Evolutionary conservation across 2,888 invertebrate genomes (phyloP).

Genomic region (Caenorhabditis panamensis): DNA sequence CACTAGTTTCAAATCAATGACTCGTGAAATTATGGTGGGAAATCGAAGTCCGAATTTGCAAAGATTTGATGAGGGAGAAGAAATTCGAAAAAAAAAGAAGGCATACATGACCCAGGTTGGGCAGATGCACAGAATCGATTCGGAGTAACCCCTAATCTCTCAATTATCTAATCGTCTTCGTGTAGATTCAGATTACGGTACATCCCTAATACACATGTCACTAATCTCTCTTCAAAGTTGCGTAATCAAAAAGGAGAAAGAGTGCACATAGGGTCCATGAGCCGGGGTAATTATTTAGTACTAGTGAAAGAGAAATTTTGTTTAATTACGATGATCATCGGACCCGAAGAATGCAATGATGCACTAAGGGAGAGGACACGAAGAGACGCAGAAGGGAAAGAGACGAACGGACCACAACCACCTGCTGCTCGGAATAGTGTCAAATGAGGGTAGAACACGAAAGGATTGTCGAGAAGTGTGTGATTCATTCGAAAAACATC

Average conservation of each 20-base stretch:
- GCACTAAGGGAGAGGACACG: neutral
- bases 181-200: slow-evolving; percentile 29
- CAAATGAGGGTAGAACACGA: slow-evolving; percentile 34
- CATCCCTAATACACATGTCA: neutral
- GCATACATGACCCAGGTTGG: neutral
- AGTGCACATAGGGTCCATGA: neutral
- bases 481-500: slow-evolving; percentile 41
- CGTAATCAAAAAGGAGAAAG: neutral
- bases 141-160: neutral
- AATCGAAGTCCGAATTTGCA: neutral
- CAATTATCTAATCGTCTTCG: slow-evolving; percentile 12
- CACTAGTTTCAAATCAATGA: slow-evolving; percentile 14
- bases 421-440: slow-evolving; percentile 29
- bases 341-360: slow-evolving; percentile 21
- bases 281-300: neutral
- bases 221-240: slow-evolving; percentile 8
- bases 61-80: too few relatives aligned
- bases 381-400: neutral
- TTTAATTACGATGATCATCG: slow-evolving; percentile 31
- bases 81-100: neutral
- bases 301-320: neutral
- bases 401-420: slow-evolving; percentile 13
- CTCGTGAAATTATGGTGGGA: slow-evolving; percentile 23
- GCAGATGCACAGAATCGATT: neutral
- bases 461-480: neutral